Conservation (phyloP, 2,113 vertebrate species). For the Microcebus murinus region DNA sequence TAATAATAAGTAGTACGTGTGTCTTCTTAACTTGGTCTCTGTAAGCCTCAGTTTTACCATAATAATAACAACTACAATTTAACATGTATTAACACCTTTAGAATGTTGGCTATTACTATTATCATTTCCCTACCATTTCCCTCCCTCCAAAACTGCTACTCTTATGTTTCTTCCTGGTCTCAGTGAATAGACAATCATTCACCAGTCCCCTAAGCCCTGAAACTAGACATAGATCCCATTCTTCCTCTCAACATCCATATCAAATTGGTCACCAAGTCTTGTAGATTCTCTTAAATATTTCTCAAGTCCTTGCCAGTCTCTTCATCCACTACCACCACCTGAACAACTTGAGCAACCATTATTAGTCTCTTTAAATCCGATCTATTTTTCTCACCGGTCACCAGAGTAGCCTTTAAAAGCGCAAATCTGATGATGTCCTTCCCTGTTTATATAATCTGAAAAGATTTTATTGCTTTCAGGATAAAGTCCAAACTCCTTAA, state of each 20-base stretch:
- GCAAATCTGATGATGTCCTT: constrained; percentile 10
- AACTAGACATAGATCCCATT: background rate
- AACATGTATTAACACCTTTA: background rate
- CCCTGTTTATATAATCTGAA: constrained; percentile 34
- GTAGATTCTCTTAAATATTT: background rate
- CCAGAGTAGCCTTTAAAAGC: background rate
- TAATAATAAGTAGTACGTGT: background rate
- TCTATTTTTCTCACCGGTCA: background rate
- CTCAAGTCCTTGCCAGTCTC: background rate
- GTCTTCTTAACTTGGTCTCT: background rate
- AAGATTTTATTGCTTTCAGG: constrained; percentile 19
- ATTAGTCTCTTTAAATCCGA: background rate
- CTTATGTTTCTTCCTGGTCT: background rate
- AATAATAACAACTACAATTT: background rate
- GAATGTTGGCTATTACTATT: background rate
- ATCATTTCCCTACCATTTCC: no score
- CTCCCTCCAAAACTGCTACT: background rate
- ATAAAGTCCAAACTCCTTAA: constrained; percentile 28
- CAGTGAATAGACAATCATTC: background rate
- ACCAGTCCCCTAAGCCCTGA: background rate
- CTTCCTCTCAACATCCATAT: background rate
- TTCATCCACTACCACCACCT: background rate
- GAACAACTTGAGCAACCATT: background rate
- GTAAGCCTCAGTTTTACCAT: background rate
- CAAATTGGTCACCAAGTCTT: background rate